Conservation (phyloP, 2,888 invertebrate genomes). For the Coelinius sp. region DNA sequence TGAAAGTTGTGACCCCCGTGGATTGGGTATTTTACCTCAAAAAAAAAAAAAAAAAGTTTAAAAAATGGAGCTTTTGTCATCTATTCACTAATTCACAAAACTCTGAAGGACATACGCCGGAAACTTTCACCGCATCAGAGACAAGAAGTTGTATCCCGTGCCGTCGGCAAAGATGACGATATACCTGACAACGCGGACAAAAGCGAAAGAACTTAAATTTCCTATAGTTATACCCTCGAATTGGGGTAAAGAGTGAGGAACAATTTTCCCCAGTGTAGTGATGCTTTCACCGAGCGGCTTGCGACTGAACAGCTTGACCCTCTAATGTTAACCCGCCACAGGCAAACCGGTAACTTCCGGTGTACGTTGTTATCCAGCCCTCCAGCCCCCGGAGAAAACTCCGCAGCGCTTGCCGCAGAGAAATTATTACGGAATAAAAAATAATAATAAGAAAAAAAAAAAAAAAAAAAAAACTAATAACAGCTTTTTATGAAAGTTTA, state of each 20-base stretch:
- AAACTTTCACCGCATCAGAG: not conserved
- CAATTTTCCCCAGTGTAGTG: slow-evolving; percentile 4
- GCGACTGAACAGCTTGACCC: slow-evolving; percentile 38
- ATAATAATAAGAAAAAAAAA: slow-evolving; percentile 32
- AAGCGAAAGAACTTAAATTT: not conserved
- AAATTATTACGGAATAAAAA: slow-evolving; percentile 35
- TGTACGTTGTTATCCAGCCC: slow-evolving; percentile 28
- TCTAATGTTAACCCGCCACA: slow-evolving; percentile 45
- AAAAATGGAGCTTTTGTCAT: not conserved
- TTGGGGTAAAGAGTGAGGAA: not conserved
- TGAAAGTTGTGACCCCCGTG: not conserved
- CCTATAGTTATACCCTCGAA: no score
- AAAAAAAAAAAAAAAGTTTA: not conserved
- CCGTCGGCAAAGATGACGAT: slow-evolving; percentile 35
- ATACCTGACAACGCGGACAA: not conserved
- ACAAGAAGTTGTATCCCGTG: slow-evolving; percentile 29
- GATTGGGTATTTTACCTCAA: not conserved
- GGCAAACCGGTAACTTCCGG: slow-evolving; percentile 33
- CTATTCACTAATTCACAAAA: not conserved
- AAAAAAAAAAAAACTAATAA: slow-evolving; percentile 31
- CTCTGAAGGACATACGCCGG: not conserved
- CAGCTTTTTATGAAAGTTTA: slow-evolving; percentile 20
- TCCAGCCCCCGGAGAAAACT: slow-evolving; percentile 30
- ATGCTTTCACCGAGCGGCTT: slow-evolving; percentile 26
- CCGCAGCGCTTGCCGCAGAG: slow-evolving; percentile 41